Evolutionary conservation across 2,113 vertebrate species (phyloP), one percentile per base, ranked within the genome.

Genomic region (Conger conger): DNA sequence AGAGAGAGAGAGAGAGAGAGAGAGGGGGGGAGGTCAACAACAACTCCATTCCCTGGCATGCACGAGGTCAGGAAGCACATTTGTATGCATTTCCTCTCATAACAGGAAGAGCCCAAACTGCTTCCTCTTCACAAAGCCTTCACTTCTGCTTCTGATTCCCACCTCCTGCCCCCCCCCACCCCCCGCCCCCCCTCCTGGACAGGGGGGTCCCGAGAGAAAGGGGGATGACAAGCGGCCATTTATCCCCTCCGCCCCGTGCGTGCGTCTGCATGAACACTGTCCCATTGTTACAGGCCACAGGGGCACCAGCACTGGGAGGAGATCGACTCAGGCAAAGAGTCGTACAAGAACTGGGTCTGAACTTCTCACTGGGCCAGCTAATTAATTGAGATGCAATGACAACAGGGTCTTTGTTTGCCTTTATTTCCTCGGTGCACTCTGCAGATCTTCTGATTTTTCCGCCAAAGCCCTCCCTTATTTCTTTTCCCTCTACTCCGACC

Each of bases 21-120:
- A 86, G 82, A 87, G 73, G 89, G 86, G 85, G 81, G 82, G 73
- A 96, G 95, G 96, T 96, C 95, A 96, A 92, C 93, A 93, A 94
- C 92, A 93, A 93, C 93, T 93, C 94, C 94, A 96, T 95, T 97
- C 95, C 94, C 92, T 94, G 94, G 93, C 93, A 95, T 95, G 93
- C 91, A 92, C 95, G 95, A 94, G 94, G 94, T 96, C 98, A 99
- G 98, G 97, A 99, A 99, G 97, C 97, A 99, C 98, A 99, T 99
- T 98, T 99, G 96, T 98, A 97, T 99, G 96, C 95, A 97, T 98
- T 98, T 99, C 98, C 98, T 99, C 97, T 99, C 97, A 99, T 98
- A 99, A 99, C 98, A 99, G 98, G 98, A 99, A 99, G 96, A 97
- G 95, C 96, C 95, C 96, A 97, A n/a, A 98, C 97, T 98, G 97